Percentiles rank a stretch among this genome's conserved stretches.
phyloP scores from a whole-genome alignment of 2,888 invertebrate species.

The Microplitis manilae region DNA sequence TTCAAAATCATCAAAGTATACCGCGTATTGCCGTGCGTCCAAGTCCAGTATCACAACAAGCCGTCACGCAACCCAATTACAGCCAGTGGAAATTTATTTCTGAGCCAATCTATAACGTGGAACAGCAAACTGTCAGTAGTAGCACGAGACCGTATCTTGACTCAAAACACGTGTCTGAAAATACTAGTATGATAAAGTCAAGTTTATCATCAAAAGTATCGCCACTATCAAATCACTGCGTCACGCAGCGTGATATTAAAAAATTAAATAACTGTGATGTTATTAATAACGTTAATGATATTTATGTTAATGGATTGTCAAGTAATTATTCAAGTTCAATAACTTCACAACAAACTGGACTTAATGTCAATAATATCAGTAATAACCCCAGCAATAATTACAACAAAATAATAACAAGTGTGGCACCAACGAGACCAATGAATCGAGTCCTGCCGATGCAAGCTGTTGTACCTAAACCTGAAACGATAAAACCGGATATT shows the following conservation, averaged over 20 bases:
- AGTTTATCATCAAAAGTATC: slow-evolving; percentile 65
- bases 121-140: slow-evolving; percentile 59
- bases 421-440: slow-evolving; percentile 77
- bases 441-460: slow-evolving; percentile 86
- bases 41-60: slow-evolving; percentile 60
- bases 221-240: slow-evolving; percentile 62
- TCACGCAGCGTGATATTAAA: slow-evolving; percentile 60
- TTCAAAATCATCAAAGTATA: slow-evolving; percentile 52
- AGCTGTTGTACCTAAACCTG: slow-evolving; percentile 77
- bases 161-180: slow-evolving; percentile 67
- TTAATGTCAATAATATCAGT: slow-evolving; percentile 50
- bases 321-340: slow-evolving; percentile 36
- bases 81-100: slow-evolving; percentile 59
- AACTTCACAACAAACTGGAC: not conserved
- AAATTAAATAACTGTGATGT: slow-evolving; percentile 58
- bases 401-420: slow-evolving; percentile 65
- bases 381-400: slow-evolving; percentile 60
- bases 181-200: slow-evolving; percentile 68
- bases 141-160: slow-evolving; percentile 65
- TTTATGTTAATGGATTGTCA: slow-evolving; percentile 54
- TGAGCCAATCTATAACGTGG: slow-evolving; percentile 59
- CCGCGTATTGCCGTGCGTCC: slow-evolving; percentile 67
- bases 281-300: slow-evolving; percentile 58
- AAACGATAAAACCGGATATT: slow-evolving; percentile 62
- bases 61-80: slow-evolving; percentile 52